Base-by-base conservation (phyloP, 2,113 vertebrate species). In the Catharus fuscescens region DNA sequence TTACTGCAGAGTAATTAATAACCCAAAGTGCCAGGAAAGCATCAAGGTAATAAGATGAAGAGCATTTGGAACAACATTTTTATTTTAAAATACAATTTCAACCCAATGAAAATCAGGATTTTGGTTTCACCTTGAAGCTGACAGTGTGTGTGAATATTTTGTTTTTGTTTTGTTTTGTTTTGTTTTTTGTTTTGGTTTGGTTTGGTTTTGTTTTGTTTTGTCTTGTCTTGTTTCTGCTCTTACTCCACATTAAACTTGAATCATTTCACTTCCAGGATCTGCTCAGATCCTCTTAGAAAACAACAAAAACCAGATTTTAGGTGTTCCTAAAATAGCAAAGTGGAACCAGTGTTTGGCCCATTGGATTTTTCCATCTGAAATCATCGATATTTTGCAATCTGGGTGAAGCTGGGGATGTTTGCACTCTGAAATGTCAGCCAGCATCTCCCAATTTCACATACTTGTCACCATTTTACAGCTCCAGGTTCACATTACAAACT, bases 381-480 rank as follows among this genome's bases (percentile, higher is more conserved):
- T 93, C 88, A 54, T 64, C 38, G 76, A 95, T 93, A 92, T 97
- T 97, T 97, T 96, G 96, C 96, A 97, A 97, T 97, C 95, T 96
- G 95, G 95, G 96, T 74, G 88, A 32, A 71, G 65, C 92, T 48
- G 64, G 89, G 95, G 87, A 88, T 96, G 57, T 93, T 94, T 96
- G 76, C 84, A 12, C 86, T 96, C 92, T 38, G 92, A 96, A 97
- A 96, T 95, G 93, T 96, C 96, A 97, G 95, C 95, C 96, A 97
- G 88, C 84, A 48, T 84, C 90, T 92, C 52, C 79, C 79, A 74
- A 45, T 67, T 93, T 95, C 93, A 90, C 90, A 71, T 74, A 88
- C 48, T 96, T 88, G 95, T 94, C 94, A 88, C 88, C 93, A 84
- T 96, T 96, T 92, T 84, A 94, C 90, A 86, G 86, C 95, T 81